Conservation (phyloP, 2,888 invertebrate species). For the Pristionchus maxplancki region DNA sequence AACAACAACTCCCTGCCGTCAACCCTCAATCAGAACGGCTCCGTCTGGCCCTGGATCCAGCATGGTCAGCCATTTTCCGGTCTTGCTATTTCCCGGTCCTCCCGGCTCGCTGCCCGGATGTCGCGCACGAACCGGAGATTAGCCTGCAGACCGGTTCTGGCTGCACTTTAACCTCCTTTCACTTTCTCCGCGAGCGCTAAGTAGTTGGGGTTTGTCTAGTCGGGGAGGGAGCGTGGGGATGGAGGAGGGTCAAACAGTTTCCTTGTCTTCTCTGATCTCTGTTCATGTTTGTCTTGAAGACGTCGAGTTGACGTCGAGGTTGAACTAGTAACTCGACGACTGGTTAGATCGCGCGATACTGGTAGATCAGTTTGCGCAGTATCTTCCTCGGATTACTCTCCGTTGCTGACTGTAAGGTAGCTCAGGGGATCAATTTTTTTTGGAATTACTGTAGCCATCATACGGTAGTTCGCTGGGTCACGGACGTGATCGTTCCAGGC, state of each 20-base stretch:
- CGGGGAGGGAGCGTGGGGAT: background rate
- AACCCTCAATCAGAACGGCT: constrained; percentile 27
- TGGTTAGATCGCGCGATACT: background rate
- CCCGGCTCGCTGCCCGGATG: constrained; percentile 3
- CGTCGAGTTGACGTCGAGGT: background rate
- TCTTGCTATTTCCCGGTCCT: background rate
- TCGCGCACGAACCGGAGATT: background rate
- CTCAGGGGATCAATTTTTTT: background rate
- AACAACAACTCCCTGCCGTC: constrained; percentile 35
- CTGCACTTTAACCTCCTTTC: constrained; percentile 13
- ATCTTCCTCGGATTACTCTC: too few relatives aligned
- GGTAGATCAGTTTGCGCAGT: background rate
- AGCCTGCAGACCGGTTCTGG: background rate
- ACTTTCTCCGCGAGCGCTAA: background rate
- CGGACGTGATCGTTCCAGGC: background rate
- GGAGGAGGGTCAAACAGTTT: background rate
- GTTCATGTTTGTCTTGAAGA: background rate
- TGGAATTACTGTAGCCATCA: background rate
- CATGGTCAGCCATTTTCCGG: constrained; percentile 32
- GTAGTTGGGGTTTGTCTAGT: background rate
- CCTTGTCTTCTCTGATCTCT: constrained; percentile 6
- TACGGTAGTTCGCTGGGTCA: background rate
- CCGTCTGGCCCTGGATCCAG: constrained; percentile 47
- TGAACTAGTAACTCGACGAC: background rate
- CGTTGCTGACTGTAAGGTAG: background rate